These are phyloP conservation scores for Calephelis perditalis DNA, from an alignment of 2,888 invertebrate species.

Conservation along the genomic window DNA sequence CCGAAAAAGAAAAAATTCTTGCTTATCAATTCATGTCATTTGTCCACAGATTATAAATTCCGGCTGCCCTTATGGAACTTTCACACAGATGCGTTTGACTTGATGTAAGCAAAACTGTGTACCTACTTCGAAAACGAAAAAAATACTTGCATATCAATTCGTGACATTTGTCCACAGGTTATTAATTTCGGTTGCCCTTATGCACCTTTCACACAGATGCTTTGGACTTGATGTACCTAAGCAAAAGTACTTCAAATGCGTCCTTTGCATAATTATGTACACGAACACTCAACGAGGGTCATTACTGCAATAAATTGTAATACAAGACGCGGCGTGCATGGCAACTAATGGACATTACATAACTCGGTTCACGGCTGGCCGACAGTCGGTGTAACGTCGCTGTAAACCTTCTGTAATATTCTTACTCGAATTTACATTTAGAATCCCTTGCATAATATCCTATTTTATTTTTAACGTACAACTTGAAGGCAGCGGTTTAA, in stretches of 20 bases:
- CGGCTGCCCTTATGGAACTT: too few species aligned
- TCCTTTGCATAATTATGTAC: background rate
- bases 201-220: too few species aligned
- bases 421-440: too few species aligned
- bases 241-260: conserved; percentile 2
- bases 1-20: too few species aligned
- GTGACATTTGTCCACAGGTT: too few species aligned
- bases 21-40: background rate
- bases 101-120: background rate
- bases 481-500: too few species aligned
- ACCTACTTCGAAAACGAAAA: background rate
- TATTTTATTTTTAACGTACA: too few species aligned
- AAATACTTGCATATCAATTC: background rate
- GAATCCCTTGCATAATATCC: conserved; percentile 2
- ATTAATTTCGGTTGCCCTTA: too few species aligned
- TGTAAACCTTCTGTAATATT: too few species aligned
- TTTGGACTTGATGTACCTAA: background rate
- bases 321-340: conserved; percentile 31
- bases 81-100: background rate
- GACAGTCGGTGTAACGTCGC: background rate
- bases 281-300: conserved; percentile 17
- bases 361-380: conserved; percentile 18
- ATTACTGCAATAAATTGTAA: conserved; percentile 26
- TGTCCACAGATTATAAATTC: too few species aligned
- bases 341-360: conserved; percentile 34